phyloP scores from a whole-genome alignment of 2,797 vertebrate species.

The Argentina silus region DNA sequence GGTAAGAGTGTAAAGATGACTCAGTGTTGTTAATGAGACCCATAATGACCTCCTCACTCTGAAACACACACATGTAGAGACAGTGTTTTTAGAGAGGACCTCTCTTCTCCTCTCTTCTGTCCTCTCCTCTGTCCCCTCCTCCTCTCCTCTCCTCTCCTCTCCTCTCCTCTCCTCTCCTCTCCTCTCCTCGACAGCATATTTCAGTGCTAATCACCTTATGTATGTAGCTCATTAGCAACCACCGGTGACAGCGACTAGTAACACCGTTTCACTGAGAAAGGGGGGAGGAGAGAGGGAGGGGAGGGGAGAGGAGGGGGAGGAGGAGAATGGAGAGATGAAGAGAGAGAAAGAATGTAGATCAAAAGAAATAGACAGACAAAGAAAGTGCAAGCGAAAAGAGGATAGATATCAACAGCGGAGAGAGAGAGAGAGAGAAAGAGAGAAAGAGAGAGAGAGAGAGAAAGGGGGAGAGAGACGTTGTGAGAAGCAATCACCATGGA shows the following conservation, averaged over 20 bases:
- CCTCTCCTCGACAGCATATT: slow-evolving; percentile 42
- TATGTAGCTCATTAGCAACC: slow-evolving; percentile 37
- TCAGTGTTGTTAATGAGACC: too few species aligned
- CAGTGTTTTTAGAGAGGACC: too few species aligned
- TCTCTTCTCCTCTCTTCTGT: neutral
- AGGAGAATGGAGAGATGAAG: slow-evolving; percentile 27
- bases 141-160: slow-evolving; percentile 17
- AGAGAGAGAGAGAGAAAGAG: slow-evolving; percentile 41
- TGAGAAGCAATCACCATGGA: slow-evolving; percentile 70
- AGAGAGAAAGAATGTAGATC: slow-evolving; percentile 19
- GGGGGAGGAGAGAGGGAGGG: slow-evolving; percentile 65
- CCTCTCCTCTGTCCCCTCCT: neutral
- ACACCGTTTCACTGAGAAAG: slow-evolving; percentile 48
- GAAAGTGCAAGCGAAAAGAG: slow-evolving; percentile 13
- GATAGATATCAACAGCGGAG: neutral
- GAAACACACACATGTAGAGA: too few species aligned
- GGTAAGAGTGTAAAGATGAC: too few species aligned
- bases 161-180: slow-evolving; percentile 15
- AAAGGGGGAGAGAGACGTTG: slow-evolving; percentile 39
- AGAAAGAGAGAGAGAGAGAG: slow-evolving; percentile 35
- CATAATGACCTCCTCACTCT: too few species aligned
- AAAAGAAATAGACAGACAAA: slow-evolving; percentile 30
- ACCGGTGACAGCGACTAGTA: slow-evolving; percentile 52
- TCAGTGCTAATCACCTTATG: slow-evolving; percentile 51
- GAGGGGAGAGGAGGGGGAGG: slow-evolving; percentile 25